Conservation (phyloP, 2,797 vertebrate genomes). For the Argya squamiceps region DNA sequence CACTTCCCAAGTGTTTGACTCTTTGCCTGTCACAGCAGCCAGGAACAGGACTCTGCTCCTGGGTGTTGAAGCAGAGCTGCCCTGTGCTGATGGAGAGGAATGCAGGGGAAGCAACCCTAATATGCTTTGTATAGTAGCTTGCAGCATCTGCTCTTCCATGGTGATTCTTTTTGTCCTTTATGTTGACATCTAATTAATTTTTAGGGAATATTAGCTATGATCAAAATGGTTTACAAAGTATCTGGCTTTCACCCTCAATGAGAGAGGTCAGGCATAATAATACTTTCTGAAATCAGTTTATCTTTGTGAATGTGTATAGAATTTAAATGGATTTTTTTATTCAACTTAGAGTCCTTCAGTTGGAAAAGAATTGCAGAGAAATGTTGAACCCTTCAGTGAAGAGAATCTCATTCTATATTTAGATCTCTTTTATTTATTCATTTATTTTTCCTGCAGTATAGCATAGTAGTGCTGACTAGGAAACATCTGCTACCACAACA, state of each 20-base stretch:
- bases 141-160: not conserved
- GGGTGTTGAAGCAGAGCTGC: not conserved
- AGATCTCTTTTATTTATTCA: not conserved
- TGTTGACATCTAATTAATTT: slow-evolving; percentile 1
- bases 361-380: not conserved
- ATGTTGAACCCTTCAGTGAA: not conserved
- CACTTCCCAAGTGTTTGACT: not conserved
- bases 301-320: slow-evolving; percentile 34
- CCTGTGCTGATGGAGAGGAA: not conserved
- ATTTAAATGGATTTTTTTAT: slow-evolving; percentile 56
- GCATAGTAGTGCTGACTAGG: not conserved
- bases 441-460: slow-evolving; percentile 14
- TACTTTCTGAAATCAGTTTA: slow-evolving; percentile 57
- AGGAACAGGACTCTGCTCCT: not conserved
- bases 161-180: slow-evolving; percentile 7
- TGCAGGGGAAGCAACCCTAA: not conserved
- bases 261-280: slow-evolving; percentile 33
- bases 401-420: slow-evolving; percentile 29
- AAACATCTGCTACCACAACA: not conserved
- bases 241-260: not conserved
- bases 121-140: not conserved
- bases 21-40: not conserved
- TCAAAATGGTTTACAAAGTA: not conserved
- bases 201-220: slow-evolving; percentile 1
- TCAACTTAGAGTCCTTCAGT: slow-evolving; percentile 15